phyloP scores from a whole-genome alignment of 2,888 invertebrate genomes.

The Agonopterix subpropinquella region DNA sequence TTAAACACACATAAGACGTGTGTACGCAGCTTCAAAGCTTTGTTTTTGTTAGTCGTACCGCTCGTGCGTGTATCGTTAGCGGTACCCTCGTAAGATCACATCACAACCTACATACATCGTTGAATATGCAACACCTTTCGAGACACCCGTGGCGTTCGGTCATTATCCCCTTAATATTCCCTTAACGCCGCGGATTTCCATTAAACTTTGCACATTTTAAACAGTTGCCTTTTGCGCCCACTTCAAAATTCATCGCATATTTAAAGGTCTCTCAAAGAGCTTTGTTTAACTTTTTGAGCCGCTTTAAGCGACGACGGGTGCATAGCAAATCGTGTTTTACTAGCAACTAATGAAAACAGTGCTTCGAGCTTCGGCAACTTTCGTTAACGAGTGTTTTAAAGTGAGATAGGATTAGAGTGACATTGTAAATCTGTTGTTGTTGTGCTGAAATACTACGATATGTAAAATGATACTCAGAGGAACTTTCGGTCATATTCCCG shows the following conservation, averaged over 20 bases:
- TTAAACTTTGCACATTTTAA: constrained; percentile 68
- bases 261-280: constrained; percentile 56
- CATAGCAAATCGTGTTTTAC: constrained; percentile 26
- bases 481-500: no score
- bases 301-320: constrained; percentile 31
- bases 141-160: constrained; percentile 12
- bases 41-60: no score
- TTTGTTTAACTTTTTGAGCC: constrained; percentile 59
- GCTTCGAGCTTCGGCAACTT: neutral
- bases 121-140: neutral
- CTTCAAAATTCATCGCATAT: constrained; percentile 64
- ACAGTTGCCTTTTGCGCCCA: constrained; percentile 54
- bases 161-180: constrained; percentile 57
- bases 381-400: no score
- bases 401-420: no score
- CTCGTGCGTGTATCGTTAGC: no score
- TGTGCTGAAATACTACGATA: no score
- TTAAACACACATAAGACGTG: no score
- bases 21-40: no score
- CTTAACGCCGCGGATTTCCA: constrained; percentile 52
- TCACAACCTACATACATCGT: no score
- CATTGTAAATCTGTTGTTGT: no score
- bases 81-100: no score
- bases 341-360: constrained; percentile 12
- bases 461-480: no score